These are phyloP conservation scores for Caretta caretta DNA, from an alignment of 2,113 vertebrate genomes.

Conservation along the genomic window DNA sequence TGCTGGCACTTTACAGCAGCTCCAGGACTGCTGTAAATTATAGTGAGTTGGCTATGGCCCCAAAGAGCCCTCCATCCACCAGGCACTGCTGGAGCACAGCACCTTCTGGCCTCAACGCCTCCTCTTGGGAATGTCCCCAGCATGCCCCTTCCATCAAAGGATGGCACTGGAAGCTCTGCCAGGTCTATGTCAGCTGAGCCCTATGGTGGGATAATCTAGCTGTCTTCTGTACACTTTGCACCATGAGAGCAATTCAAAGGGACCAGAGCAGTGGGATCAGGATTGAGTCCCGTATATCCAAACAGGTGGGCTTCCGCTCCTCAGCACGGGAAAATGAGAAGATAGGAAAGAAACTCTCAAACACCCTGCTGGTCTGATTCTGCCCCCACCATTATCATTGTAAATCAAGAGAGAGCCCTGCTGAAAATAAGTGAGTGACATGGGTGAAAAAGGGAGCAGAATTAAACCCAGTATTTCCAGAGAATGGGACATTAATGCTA, in stretches of 20 bases:
- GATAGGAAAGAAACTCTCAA: not conserved
- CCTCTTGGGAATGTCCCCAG: not conserved
- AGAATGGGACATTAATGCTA: not conserved
- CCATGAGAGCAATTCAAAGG: not conserved
- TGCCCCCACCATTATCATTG: not conserved
- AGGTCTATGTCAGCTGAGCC: not conserved
- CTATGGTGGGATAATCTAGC: not conserved
- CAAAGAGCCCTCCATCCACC: not conserved
- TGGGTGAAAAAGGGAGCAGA: rapidly evolving
- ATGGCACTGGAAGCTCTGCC: not conserved
- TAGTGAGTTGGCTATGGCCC: not conserved
- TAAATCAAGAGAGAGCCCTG: not conserved
- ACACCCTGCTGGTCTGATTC: rapidly evolving
- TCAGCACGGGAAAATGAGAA: not conserved
- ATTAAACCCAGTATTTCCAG: not conserved
- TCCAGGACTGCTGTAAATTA: not conserved
- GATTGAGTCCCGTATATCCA: rapidly evolving
- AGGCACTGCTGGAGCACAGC: not conserved
- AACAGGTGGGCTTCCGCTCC: not conserved
- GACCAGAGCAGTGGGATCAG: not conserved
- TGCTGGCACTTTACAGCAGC: not conserved
- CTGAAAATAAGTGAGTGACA: not conserved
- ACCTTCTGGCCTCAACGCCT: not conserved
- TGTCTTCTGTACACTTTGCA: not conserved
- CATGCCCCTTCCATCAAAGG: not conserved